These are phyloP conservation scores for Margarornis squamiger DNA, from an alignment of 2,797 vertebrate genomes.

Conservation along the genomic window DNA sequence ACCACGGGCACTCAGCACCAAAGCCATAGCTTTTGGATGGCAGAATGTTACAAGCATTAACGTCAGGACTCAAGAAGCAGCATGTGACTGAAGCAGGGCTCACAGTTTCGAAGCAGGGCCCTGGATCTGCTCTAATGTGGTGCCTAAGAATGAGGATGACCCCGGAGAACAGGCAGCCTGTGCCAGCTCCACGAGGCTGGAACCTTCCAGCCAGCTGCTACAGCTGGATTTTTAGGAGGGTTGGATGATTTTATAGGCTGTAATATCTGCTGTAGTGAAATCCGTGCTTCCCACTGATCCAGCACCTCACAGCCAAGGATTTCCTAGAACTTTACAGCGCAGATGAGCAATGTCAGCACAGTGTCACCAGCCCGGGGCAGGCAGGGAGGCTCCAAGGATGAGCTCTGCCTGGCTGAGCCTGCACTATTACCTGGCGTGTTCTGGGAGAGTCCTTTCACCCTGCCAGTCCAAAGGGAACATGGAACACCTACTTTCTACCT, in stretches of 20 bases:
- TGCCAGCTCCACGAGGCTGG: not conserved
- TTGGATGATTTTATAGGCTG: not conserved
- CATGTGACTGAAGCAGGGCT: not conserved
- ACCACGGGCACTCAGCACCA: not conserved
- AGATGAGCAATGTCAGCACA: not conserved
- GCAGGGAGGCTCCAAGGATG: not conserved
- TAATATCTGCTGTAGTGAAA: not conserved
- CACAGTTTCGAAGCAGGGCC: not conserved
- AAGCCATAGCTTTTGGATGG: not conserved
- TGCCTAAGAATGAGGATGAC: not conserved
- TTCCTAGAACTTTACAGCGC: not conserved
- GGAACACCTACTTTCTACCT: not conserved
- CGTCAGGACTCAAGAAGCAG: not conserved
- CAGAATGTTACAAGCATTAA: not conserved
- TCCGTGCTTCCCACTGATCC: not conserved
- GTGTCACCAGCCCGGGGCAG: not conserved
- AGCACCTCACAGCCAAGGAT: not conserved
- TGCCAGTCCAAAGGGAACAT: not conserved
- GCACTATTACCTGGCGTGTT: not conserved
- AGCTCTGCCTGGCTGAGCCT: not conserved
- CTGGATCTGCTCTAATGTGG: not conserved
- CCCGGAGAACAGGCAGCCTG: not conserved
- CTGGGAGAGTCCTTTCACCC: not conserved
- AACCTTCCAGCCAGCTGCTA: not conserved
- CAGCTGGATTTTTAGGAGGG: not conserved